Evolutionary conservation across 2,113 vertebrate species (phyloP).

Genomic region (Apodemus sylvaticus): DNA sequence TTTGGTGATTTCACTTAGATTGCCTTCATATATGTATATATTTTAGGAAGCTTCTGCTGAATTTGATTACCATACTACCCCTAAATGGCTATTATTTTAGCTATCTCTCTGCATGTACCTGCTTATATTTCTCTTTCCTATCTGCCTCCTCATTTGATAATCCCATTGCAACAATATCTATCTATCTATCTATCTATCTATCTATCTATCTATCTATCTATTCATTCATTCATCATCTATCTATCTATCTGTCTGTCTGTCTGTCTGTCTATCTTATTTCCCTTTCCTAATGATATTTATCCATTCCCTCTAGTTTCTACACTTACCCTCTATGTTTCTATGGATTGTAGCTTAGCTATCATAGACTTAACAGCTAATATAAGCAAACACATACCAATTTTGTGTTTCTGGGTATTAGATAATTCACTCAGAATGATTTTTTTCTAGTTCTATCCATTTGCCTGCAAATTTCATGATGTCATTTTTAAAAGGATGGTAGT

Average conservation of each 20-base stretch:
- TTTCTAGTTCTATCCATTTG: background rate
- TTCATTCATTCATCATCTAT: too few species aligned
- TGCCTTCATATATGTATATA: background rate
- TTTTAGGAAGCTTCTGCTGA: background rate
- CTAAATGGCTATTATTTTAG: background rate
- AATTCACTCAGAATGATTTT: background rate
- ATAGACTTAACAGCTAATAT: background rate
- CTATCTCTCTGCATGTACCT: background rate
- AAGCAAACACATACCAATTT: background rate
- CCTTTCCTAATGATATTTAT: background rate
- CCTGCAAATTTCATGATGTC: background rate
- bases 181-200: rapidly evolving
- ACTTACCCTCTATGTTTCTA: background rate
- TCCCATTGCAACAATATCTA: background rate
- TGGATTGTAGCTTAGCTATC: background rate
- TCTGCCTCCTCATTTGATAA: background rate
- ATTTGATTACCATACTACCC: background rate
- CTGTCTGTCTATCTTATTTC: background rate
- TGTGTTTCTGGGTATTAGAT: background rate
- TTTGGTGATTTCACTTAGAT: background rate
- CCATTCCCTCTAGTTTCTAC: background rate
- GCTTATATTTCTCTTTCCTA: background rate
- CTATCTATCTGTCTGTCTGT: too few species aligned
- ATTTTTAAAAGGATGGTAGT: background rate
- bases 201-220: too few species aligned